Base-by-base conservation (phyloP, 2,888 invertebrate genomes). In the Ceramica pisi region DNA sequence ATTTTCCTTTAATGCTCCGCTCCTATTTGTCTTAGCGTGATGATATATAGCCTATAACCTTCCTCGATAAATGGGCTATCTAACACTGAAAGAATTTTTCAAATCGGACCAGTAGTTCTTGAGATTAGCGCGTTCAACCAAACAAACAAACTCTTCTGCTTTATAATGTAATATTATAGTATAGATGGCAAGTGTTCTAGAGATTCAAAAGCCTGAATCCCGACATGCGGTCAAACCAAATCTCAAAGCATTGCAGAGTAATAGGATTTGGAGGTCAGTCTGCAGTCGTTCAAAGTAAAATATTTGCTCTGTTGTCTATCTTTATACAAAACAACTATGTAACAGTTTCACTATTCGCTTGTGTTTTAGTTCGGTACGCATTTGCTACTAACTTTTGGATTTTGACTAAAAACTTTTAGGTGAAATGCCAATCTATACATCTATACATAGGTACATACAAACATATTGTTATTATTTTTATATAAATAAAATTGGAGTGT, bases 321-420 rank as follows among this genome's bases (percentile, higher is more conserved):
- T 63, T 38, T 23, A 23, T 1, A 8, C 1, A 60, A 9, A 38
- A 59, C 23, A 38, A 48, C 14, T 9, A 46, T 14, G 46, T n/a
- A n/a, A n/a, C 46, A 60, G 60, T 19, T n/a, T 19, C 35, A 23
- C 61, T 23, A 63, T 63, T 9, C 16, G 35, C 19, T 60, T 23
- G 19, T 57, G 12, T 60, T 63, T 60, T 21, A 14, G 5, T 59
- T 63, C 35, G 23, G 19, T 23, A 14, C 59, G 14, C 23, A 38
- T 57, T 19, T 23, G 35, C 21, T 55, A 31, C 4, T 9, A 7
- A 16, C 62, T 21, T 62, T 23, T 59, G 35, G 21, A 23, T 35
- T 59, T 23, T 21, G 2, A 38, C 9, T 35, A 35, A 35, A 61
- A 59, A 23, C 35, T 59, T 23, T 35, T 19, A 9, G 19, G 14